Evolutionary conservation across 2,797 vertebrate genomes (phyloP), one percentile per base, ranked within the genome.

Genomic region (Crocodylus rhombifer): DNA sequence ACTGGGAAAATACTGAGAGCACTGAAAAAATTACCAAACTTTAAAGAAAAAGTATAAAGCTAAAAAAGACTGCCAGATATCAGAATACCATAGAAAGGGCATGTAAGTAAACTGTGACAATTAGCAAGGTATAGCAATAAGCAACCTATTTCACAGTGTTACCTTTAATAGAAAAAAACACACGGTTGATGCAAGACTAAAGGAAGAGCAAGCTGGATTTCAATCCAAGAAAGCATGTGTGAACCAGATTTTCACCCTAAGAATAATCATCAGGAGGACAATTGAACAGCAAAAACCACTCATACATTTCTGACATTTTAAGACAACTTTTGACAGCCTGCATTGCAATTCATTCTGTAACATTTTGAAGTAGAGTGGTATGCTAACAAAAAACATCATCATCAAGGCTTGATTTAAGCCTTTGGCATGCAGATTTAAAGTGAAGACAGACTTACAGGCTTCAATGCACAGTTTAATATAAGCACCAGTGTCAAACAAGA

Each of bases 251-350:
- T 94, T 82, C 80, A 36, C 23, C 33, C 10, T 17, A 78, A 71
- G 25, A 86, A 58, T 4, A 88, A 21, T 67, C 67, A 64, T 71
- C 64, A 77, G 61, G 76, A 21, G 77, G 51, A 20, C 42, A 71
- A 73, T 1, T 55, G 33, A 87, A 55, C n/a, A 91, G 80, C 55
- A 91, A 82, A 90, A 87, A 20, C 12, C 42, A 80, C 58, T 89
- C n/a, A 26, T 61, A 79, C 65, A 69, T 3, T 28, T 81, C 26
- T 42, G 2, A 2, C 58, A 93, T 87, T 93, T 89, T 83, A 81
- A 73, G 71, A 86, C 92, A 93, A 56, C n/a, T 87, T 89, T 93
- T 93, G 71, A 60, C 78, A 92, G 74, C 42, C 10, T 95, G 90
- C 60, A 20, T 13, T 14, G 16, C 67, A 57, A 71, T 74, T 89